A percentile compares a stretch with the other conserved stretches of the same genome.
Evolutionary conservation across 2,888 invertebrate genomes (phyloP).

Genomic region (Alloplasta piceator): DNA sequence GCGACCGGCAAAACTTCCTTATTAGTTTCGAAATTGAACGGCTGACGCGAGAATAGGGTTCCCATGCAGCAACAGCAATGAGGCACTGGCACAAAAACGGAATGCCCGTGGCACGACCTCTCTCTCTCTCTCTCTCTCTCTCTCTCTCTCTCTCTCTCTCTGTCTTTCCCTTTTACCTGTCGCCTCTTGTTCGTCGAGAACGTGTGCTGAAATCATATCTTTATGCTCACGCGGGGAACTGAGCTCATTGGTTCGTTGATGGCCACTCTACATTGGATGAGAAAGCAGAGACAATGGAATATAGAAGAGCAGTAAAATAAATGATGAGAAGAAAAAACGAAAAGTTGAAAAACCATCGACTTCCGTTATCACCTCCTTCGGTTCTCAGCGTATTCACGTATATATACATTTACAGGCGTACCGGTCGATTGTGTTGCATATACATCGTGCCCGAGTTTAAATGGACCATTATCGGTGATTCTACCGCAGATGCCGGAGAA

Average conservation of each 20-base stretch:
- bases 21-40: conserved; percentile 71
- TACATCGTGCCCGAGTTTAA: conserved; percentile 41
- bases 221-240: conserved; percentile 36
- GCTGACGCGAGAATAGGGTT: conserved; percentile 58
- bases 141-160: conserved; percentile 16
- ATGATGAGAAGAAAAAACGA: background rate
- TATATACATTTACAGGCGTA: background rate
- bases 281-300: background rate
- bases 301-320: background rate
- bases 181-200: conserved; percentile 33
- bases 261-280: background rate
- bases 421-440: conserved; percentile 2
- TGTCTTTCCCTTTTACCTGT: conserved; percentile 31
- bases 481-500: conserved; percentile 36
- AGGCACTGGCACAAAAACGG: conserved; percentile 32
- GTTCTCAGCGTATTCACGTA: background rate
- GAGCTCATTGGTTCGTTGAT: conserved; percentile 19
- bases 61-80: conserved; percentile 50
- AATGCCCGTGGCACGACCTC: conserved; percentile 19
- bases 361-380: conserved; percentile 14
- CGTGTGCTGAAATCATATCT: conserved; percentile 60
- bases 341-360: background rate
- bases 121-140: conserved; percentile 44
- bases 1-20: conserved; percentile 69
- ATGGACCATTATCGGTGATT: conserved; percentile 52